Evolutionary conservation across 2,113 vertebrate species (phyloP).

Genomic region (Pachyramphus minor): DNA sequence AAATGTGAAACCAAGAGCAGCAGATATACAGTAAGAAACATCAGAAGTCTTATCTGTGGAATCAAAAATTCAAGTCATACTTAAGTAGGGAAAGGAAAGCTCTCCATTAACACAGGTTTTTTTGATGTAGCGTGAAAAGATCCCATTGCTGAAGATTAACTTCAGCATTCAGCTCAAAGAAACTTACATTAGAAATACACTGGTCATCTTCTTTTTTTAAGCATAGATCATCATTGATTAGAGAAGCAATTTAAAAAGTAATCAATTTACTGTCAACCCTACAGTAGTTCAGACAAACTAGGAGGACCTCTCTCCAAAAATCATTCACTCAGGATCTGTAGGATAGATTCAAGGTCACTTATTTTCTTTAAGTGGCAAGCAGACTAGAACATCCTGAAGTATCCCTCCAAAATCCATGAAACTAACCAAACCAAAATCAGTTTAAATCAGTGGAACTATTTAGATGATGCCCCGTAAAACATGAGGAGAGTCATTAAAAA

Average conservation of each 20-base stretch:
- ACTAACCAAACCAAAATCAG: not conserved
- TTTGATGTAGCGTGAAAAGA: not conserved
- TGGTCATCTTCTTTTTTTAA: not conserved
- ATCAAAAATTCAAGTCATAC: not conserved
- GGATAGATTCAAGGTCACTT: not conserved
- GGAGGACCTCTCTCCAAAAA: not conserved
- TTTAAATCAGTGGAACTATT: not conserved
- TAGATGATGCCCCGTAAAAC: not conserved
- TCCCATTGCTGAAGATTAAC: not conserved
- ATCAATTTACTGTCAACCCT: not conserved
- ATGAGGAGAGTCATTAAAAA: not conserved
- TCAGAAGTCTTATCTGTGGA: not conserved
- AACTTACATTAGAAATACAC: not conserved
- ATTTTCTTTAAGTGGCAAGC: not conserved
- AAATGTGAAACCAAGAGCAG: not conserved
- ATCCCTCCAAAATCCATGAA: not conserved
- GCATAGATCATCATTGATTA: not conserved
- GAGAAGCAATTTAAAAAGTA: not conserved
- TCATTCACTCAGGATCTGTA: not conserved
- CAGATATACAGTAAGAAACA: not conserved
- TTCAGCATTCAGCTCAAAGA: not conserved
- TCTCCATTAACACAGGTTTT: not conserved
- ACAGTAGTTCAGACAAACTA: not conserved
- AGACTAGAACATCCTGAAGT: not conserved
- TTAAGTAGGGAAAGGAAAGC: not conserved